phyloP scores from a whole-genome alignment of 2,888 invertebrate genomes.

The Melanargia galathea region DNA sequence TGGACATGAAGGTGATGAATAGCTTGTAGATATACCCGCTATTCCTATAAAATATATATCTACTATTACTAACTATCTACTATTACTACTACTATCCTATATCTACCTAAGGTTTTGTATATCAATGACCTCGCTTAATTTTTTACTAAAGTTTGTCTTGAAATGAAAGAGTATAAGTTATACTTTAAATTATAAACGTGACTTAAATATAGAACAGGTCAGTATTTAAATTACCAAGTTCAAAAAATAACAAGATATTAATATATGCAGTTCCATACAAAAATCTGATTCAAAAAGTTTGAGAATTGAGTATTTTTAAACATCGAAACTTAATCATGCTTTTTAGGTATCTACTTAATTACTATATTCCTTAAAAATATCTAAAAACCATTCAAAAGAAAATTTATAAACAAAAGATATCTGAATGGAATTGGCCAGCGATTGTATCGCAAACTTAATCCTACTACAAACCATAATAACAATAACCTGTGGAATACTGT shows the following conservation, averaged over 20 bases:
- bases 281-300: no score
- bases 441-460: constrained; percentile 15
- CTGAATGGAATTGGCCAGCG: constrained; percentile 16
- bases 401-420: constrained; percentile 14
- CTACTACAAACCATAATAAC: background rate
- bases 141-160: constrained; percentile 1
- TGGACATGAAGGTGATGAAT: no score
- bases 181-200: background rate
- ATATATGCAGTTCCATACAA: background rate
- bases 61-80: no score
- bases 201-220: background rate
- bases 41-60: no score
- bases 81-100: background rate
- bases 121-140: constrained; percentile 9
- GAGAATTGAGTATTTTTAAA: no score
- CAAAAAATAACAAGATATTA: background rate
- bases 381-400: background rate
- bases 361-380: no score
- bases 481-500: constrained; percentile 22
- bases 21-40: no score
- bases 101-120: background rate
- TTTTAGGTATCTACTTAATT: no score
- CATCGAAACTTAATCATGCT: no score
- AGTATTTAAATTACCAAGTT: background rate
- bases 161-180: background rate